Base-by-base conservation (phyloP, 2,888 invertebrate genomes). In the Nephrocerus scutellatus region DNA sequence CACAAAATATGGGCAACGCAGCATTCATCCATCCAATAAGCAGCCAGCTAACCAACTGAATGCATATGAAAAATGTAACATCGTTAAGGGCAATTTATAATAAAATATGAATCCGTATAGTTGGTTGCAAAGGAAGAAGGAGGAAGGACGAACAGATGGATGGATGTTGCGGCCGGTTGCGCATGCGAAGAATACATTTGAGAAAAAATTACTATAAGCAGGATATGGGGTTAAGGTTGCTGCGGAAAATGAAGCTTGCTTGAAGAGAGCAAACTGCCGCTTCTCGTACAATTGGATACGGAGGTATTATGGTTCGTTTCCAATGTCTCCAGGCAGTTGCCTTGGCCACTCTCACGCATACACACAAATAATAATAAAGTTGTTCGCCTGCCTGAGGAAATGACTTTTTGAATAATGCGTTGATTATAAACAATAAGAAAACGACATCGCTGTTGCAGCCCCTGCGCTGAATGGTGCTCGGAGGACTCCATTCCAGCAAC, bases 11-110 rank as follows among this genome's bases (percentile, higher is more conserved):
- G n/a, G n/a, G n/a, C n/a, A n/a, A n/a, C n/a, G n/a, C n/a, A n/a
- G n/a, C n/a, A n/a, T n/a, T n/a, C n/a, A n/a, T n/a, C n/a, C n/a
- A n/a, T n/a, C n/a, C n/a, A n/a, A n/a, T n/a, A n/a, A n/a, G n/a
- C n/a, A n/a, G n/a, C n/a, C n/a, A n/a, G n/a, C n/a, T n/a, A n/a
- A n/a, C n/a, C n/a, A n/a, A n/a, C n/a, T n/a, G n/a, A n/a, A n/a
- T n/a, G 56, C 59, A 59, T 52, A 63, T 63, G 65, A 64, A 60
- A 66, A 61, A 64, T 64, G 63, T 54, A 60, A 56, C 59, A 66
- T 66, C 64, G 64, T 64, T 64, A 64, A 64, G 62, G 56, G 64
- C 66, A 62, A 64, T 66, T 66, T 63, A 66, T 64, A 63, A 64
- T 64, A 60, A 62, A 62, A 62, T 56, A 58, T 53, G 51, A 50